phyloP scores from a whole-genome alignment of 2,797 vertebrate genomes.

The Lateolabrax maculatus region DNA sequence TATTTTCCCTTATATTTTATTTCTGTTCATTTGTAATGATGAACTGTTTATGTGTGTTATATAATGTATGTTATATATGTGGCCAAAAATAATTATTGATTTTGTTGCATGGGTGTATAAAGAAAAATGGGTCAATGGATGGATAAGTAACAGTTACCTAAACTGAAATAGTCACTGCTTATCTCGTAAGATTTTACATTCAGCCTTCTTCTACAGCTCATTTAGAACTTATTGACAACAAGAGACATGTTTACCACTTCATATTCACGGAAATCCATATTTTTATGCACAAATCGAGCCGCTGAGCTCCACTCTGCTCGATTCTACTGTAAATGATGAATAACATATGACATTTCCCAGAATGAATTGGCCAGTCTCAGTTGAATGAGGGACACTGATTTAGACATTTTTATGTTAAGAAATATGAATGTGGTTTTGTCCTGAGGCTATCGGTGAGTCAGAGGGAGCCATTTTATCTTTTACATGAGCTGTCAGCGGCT shows the following conservation, averaged over 20 bases:
- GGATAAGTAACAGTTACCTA: neutral
- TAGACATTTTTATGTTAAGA: constrained; percentile 52
- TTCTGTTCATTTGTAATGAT: neutral
- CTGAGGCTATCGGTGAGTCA: constrained; percentile 68
- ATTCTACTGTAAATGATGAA: constrained; percentile 18
- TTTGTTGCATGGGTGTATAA: neutral
- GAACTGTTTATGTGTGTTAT: neutral
- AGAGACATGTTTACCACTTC: neutral
- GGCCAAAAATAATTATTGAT: constrained; percentile 11
- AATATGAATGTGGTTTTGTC: constrained; percentile 65
- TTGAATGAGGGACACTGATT: constrained; percentile 53
- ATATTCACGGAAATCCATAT: neutral
- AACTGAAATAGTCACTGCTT: neutral
- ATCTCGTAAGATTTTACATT: neutral
- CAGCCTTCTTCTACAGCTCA: neutral
- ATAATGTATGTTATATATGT: constrained; percentile 6
- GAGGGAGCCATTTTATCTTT: constrained; percentile 68
- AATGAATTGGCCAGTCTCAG: constrained; percentile 39
- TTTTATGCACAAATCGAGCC: neutral
- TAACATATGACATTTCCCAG: constrained; percentile 34
- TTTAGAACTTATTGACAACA: neutral
- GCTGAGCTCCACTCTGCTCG: constrained; percentile 3
- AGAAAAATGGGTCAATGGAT: neutral
- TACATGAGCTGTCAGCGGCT: constrained; percentile 62
- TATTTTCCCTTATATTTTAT: neutral